These are phyloP conservation scores for Notothenia rossii DNA, from an alignment of 2,113 vertebrate species.

Conservation along the genomic window DNA sequence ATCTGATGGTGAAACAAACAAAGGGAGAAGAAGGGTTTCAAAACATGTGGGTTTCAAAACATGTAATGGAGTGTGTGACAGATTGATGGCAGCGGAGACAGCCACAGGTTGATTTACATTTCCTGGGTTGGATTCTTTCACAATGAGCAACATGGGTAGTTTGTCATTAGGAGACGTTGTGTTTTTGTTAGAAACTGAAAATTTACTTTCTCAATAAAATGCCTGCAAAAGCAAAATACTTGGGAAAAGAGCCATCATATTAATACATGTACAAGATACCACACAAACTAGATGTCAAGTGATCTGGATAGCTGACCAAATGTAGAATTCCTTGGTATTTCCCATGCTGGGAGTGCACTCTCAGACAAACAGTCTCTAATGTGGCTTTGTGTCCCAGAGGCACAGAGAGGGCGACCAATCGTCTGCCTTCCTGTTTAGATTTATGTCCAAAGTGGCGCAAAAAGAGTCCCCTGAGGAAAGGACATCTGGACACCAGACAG, in stretches of 20 bases:
- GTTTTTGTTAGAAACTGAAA: background rate
- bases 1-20: too few relatives aligned
- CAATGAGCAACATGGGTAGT: background rate
- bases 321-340: constrained; percentile 17
- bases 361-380: constrained; percentile 1
- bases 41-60: background rate
- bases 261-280: background rate
- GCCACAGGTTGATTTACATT: constrained; percentile 23
- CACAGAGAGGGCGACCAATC: constrained; percentile 18
- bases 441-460: constrained; percentile 6
- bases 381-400: background rate
- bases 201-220: background rate
- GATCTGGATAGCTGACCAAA: background rate
- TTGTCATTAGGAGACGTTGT: background rate
- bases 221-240: constrained; percentile 5
- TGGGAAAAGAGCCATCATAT: background rate
- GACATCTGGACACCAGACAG: constrained; percentile 66
- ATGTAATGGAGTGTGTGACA: background rate
- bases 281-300: background rate
- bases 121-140: constrained; percentile 24
- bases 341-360: constrained; percentile 6
- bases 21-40: background rate
- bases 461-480: constrained; percentile 35
- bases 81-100: constrained; percentile 1
- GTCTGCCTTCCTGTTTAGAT: constrained; percentile 62